Base-by-base conservation (phyloP, 35 echinoderm and acorn worm species). In the Stichopus chloronotus region DNA sequence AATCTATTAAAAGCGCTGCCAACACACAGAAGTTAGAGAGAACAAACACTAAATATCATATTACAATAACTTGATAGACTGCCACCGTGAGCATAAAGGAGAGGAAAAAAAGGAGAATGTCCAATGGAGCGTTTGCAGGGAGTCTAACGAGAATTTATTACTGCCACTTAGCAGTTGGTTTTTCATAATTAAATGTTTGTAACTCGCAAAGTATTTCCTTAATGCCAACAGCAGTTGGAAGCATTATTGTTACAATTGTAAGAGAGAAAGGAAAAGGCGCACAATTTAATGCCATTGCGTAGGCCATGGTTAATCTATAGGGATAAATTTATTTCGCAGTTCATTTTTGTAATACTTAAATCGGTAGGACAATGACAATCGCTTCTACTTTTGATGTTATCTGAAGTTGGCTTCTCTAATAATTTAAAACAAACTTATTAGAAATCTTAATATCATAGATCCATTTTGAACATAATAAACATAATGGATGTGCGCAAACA, bases 1-100 rank as follows among this genome's bases (percentile, higher is more conserved):
- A 83, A 83, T 83, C 80, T 83, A 55, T 83, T 83, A 83, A 56
- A 83, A 83, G 22, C 61, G 52, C 80, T 83, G 55, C 55, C 80
- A 83, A 83, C 80, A 83, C 53, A 83, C 55, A 56, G 7, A 83
- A 83, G 7, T 83, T 55, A 8, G 17, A 43, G 30, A 83, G 80
- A 6, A 20, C 53, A 83, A 83, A 83, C 80, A 83, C 80, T 83
- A 53, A 83, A 83, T 83, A 83, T 83, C 80, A 55, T 52, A 43
- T 83, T 83, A 83, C 80, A 52, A 53, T 52, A 17, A 17, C 11
- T 83, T 52, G 10, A 56, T 16, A 16, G 80, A 83, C 30, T 11
- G 43, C 55, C 19, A 24, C 55, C 25, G 43, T 83, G 80, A 83
- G 80, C 19, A 53, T 14, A 13, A 24, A 14, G 30, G 30, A 43